These are phyloP conservation scores for Apodemus agrarius DNA, from an alignment of 2,797 vertebrate genomes.

Conservation along the genomic window DNA sequence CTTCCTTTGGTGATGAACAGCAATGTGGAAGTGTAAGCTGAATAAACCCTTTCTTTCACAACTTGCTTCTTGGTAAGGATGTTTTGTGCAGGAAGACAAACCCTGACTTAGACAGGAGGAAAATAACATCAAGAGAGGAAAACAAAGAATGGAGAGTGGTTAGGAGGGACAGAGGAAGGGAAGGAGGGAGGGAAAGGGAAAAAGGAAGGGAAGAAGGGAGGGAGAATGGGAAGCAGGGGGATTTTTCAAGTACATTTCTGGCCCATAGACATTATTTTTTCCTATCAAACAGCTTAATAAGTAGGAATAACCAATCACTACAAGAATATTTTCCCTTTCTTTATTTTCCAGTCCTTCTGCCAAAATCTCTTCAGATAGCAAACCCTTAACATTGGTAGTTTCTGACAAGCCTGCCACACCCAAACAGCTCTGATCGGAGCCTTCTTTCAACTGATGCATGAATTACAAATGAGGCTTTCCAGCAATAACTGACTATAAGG, in stretches of 20 bases:
- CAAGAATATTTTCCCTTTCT: not conserved
- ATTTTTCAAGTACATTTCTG: not conserved
- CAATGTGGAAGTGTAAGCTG: no score
- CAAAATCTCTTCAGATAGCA: not conserved
- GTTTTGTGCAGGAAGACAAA: no score
- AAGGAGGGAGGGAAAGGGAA: fast-evolving
- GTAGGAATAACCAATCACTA: not conserved
- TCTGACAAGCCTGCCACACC: not conserved
- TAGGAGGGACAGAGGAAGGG: not conserved
- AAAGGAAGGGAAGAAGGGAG: fast-evolving
- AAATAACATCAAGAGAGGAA: no score
- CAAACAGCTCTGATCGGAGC: not conserved
- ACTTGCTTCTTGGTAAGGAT: no score
- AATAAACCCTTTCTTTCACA: no score
- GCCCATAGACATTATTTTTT: not conserved
- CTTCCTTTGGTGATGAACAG: no score
- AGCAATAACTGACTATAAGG: not conserved
- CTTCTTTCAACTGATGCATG: not conserved
- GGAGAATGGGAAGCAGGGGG: not conserved
- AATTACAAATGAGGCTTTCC: not conserved
- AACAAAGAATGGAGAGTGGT: not conserved
- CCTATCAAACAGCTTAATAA: not conserved
- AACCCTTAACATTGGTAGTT: not conserved
- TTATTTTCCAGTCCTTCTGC: not conserved
- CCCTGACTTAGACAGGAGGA: no score